These are phyloP conservation scores for Euplexia lucipara DNA, from an alignment of 2,888 invertebrate genomes.

Conservation along the genomic window DNA sequence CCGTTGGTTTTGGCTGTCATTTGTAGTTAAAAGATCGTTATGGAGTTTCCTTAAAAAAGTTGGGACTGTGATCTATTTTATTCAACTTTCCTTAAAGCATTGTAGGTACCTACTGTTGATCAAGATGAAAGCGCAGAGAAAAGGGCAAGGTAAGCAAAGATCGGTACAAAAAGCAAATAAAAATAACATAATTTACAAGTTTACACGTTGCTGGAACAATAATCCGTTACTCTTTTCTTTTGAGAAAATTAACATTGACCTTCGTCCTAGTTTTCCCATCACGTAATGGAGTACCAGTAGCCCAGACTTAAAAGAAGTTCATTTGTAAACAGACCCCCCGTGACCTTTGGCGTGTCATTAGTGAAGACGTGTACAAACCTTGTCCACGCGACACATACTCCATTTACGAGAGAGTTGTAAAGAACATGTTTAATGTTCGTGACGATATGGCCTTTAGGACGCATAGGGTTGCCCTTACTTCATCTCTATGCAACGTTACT, in stretches of 20 bases:
- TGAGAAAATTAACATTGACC: background rate
- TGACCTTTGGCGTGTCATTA: constrained; percentile 40
- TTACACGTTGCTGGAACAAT: no score
- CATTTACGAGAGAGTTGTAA: constrained; percentile 55
- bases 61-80: no score
- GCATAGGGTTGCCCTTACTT: constrained; percentile 43
- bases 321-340: constrained; percentile 21
- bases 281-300: constrained; percentile 32
- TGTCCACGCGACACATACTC: constrained; percentile 36
- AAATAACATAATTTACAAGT: no score
- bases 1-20: no score
- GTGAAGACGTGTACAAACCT: constrained; percentile 36
- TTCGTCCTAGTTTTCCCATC: background rate
- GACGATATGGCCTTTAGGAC: constrained; percentile 53
- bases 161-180: no score
- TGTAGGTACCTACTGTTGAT: no score
- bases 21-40: no score
- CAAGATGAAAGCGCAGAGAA: no score
- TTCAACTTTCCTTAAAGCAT: background rate
- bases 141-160: no score
- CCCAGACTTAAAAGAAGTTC: constrained; percentile 22
- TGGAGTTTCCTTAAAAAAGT: no score
- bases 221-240: background rate
- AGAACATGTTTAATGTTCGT: constrained; percentile 53
- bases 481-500: no score